phyloP scores from a whole-genome alignment of 1,140 invertebrate genomes.

The Bombus polaris region DNA sequence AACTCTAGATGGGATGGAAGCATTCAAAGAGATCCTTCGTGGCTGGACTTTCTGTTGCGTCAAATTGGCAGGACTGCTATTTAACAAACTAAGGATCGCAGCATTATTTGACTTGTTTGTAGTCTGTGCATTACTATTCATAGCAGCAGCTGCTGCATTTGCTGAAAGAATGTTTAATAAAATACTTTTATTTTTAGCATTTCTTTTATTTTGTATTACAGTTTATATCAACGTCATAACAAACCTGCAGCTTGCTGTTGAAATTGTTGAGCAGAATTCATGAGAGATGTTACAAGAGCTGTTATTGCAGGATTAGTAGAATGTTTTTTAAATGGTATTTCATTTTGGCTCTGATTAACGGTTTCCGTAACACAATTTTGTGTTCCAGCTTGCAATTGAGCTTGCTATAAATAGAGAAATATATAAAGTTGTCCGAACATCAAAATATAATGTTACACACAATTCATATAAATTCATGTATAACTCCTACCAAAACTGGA shows the following conservation, averaged over 20 bases:
- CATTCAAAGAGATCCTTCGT: conserved; percentile 78
- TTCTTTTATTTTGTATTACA: conserved; percentile 3
- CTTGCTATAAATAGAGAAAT: conserved; percentile 80
- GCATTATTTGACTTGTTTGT: conserved; percentile 84
- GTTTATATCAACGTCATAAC: background rate
- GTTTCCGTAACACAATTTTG: conserved; percentile 74
- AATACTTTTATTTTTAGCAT: background rate
- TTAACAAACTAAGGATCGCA: conserved; percentile 88
- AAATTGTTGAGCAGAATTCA: conserved; percentile 91
- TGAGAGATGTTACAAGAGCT: conserved; percentile 89
- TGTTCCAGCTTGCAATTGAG: conserved; percentile 83
- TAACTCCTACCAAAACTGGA: conserved; percentile 83
- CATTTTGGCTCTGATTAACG: conserved; percentile 80
- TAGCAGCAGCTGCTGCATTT: conserved; percentile 82
- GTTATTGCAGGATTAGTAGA: conserved; percentile 89
- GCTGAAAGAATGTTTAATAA: conserved; percentile 54
- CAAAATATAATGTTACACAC: background rate
- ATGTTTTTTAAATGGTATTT: conserved; percentile 84
- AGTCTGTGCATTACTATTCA: conserved; percentile 81
- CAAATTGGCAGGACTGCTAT: conserved; percentile 87
- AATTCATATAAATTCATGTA: background rate
- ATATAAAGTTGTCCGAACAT: background rate
- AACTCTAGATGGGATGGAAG: conserved; percentile 77
- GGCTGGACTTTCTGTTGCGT: conserved; percentile 78
- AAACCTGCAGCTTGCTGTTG: conserved; percentile 86